Evolutionary conservation across 2,113 vertebrate genomes (phyloP), one percentile per base, ranked within the genome.

Genomic region (Periophthalmodon schlosseri): DNA sequence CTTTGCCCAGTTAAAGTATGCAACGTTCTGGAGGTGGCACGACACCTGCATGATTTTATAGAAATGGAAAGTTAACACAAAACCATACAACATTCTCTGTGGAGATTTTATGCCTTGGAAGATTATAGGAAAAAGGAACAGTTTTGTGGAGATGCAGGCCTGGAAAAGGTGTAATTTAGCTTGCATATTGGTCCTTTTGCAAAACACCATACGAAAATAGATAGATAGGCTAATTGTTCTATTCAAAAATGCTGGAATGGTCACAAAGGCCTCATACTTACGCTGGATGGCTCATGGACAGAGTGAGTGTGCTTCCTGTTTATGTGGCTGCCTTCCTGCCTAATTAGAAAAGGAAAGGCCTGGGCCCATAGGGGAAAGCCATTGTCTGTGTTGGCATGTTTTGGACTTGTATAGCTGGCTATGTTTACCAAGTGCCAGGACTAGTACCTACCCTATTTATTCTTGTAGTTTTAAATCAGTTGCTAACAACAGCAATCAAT

Each of bases 291-390:
- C 2, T 74, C 60, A 79, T 84, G 73, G 75, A 70, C 69, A 77
- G 33, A 74, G 79, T 70, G 73, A 72, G 73, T 75, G 76, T 74
- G 74, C 70, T 90, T 88, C 85, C 85, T 90, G 84, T 87, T 87
- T 85, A 85, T 82, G 50, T 54, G 69, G 60, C 79, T 57, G 50
- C 47, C 52, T 86, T 88, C 88, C 87, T 76, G 78, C 69, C 72
- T 81, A 74, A 87, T 84, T 79, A 81, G 70, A 60, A 60, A 68
- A 75, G 73, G 75, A 68, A 83, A 69, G 52, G 54, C 15, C 73
- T 69, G 76, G 24, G 33, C 6, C 70, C 47, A 64, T 20, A 72
- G 61, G 47, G 28, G 28, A 33, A 44, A 34, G 16, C 60, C 54
- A 58, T 39, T 69, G 71, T 61, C 34, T 70, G 50, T 72, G 67